Percentiles rank a stretch among this genome's conserved stretches.
phyloP scores from a whole-genome alignment of 2,113 vertebrate genomes.

The Ptyas mucosa region DNA sequence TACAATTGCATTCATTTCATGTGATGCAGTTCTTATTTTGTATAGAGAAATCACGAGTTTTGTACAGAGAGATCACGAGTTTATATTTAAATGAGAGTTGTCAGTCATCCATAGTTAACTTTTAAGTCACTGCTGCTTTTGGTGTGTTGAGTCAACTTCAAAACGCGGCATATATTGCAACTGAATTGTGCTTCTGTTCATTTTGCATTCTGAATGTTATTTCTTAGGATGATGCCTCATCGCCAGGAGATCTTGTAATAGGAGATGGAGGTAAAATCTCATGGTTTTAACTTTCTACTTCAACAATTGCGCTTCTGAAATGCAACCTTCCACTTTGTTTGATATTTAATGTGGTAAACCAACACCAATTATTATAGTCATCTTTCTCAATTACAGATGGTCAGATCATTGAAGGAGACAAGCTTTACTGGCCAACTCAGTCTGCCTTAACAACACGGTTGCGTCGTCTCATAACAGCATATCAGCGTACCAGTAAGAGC shows the following conservation, averaged over 20 bases:
- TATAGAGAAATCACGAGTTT: background rate
- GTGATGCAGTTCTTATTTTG: background rate
- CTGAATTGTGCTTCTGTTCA: background rate
- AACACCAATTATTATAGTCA: background rate
- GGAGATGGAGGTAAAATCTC: conserved; percentile 80
- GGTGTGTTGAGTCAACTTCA: background rate
- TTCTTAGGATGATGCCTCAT: conserved; percentile 87
- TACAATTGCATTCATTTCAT: background rate
- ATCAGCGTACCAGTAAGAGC: conserved; percentile 91
- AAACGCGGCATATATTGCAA: background rate
- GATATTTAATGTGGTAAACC: background rate
- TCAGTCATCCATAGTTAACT: background rate
- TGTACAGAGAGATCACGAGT: background rate
- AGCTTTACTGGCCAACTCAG: conserved; percentile 90
- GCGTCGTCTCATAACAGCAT: conserved; percentile 93
- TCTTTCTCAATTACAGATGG: conserved; percentile 69
- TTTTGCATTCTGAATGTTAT: conserved; percentile 22
- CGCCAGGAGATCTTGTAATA: conserved; percentile 92
- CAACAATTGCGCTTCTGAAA: conserved; percentile 6
- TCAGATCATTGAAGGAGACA: conserved; percentile 78
- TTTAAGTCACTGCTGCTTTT: background rate
- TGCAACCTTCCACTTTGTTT: background rate
- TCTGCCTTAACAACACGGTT: conserved; percentile 92
- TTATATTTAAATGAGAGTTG: background rate
- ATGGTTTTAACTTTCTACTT: background rate